Conservation (phyloP, 2,113 vertebrate species). For the Cynocephalus volans region DNA sequence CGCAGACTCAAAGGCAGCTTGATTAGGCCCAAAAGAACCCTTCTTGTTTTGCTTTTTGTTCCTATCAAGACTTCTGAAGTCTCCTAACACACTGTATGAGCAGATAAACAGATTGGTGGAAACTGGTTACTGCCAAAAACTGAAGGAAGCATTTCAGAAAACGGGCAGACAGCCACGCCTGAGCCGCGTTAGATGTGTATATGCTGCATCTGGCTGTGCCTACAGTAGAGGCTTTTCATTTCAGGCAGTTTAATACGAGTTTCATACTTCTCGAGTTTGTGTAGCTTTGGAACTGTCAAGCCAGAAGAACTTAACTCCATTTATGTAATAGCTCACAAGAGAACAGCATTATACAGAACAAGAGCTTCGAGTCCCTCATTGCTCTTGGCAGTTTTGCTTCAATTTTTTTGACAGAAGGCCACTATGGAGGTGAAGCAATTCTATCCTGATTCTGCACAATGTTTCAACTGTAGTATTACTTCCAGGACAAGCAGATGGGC, state of each 20-base stretch:
- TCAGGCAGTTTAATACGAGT: constrained; percentile 71
- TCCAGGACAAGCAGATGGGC: constrained; percentile 77
- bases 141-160: not conserved
- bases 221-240: constrained; percentile 65
- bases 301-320: constrained; percentile 70
- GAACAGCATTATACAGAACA: constrained; percentile 74
- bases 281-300: constrained; percentile 62
- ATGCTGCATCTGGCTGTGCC: not conserved
- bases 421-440: constrained; percentile 76
- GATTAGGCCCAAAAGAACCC: not conserved
- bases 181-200: not conserved
- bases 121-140: not conserved
- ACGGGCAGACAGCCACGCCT: not conserved
- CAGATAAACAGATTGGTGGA: not conserved
- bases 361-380: constrained; percentile 68
- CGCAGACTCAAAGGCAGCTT: not conserved
- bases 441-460: constrained; percentile 75
- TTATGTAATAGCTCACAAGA: constrained; percentile 27
- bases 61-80: not conserved
- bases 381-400: constrained; percentile 78
- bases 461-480: constrained; percentile 67
- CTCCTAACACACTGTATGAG: not conserved
- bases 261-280: constrained; percentile 29
- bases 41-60: not conserved
- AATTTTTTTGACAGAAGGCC: constrained; percentile 78